Evolutionary conservation across 2,797 vertebrate genomes (phyloP).

Genomic region (Salmo trutta): DNA sequence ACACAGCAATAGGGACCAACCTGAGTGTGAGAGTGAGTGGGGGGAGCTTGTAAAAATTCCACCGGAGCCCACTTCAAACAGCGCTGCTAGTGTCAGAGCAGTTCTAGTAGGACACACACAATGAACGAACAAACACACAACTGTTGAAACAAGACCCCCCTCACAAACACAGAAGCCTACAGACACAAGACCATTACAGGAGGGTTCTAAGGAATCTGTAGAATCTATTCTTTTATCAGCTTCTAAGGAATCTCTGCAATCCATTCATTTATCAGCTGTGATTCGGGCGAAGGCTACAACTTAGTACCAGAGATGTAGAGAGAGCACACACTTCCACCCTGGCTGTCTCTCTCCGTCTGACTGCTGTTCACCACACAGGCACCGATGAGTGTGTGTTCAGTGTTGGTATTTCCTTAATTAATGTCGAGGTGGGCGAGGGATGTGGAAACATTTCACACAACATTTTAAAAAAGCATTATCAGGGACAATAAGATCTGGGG

Average conservation of each 20-base stretch:
- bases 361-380: too few relatives aligned
- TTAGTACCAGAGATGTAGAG: too few relatives aligned
- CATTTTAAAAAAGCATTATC: neutral
- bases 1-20: neutral
- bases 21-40: rapidly evolving
- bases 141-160: neutral
- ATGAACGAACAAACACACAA: neutral
- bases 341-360: neutral
- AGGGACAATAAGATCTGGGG: neutral
- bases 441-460: neutral
- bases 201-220: neutral
- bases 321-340: neutral
- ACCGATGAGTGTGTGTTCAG: too few relatives aligned
- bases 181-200: neutral
- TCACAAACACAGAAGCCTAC: neutral
- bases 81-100: neutral
- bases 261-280: neutral
- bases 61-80: slow-evolving; percentile 25
- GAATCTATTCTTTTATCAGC: neutral
- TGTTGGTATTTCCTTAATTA: neutral
- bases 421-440: neutral
- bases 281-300: neutral
- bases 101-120: neutral
- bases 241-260: neutral
- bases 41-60: slow-evolving; percentile 33